phyloP scores from a whole-genome alignment of 2,797 vertebrate genomes.

The Liparis tanakae region DNA sequence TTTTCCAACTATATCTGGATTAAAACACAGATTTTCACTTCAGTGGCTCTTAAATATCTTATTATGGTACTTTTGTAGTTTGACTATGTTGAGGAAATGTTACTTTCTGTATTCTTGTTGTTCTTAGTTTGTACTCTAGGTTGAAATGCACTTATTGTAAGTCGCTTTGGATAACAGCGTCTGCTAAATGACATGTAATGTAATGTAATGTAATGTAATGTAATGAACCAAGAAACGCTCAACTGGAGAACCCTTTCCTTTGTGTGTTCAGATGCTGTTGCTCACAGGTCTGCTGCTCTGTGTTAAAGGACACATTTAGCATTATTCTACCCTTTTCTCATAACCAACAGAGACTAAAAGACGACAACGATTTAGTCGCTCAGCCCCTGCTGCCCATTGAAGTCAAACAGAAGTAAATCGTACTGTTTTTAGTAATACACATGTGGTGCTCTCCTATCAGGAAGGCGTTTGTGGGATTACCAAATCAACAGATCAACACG shows the following conservation, averaged over 20 bases:
- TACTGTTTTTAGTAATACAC: not conserved
- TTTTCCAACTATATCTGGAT: no score
- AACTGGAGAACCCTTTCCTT: constrained; percentile 3
- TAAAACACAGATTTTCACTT: no score
- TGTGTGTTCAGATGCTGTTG: not conserved
- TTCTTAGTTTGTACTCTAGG: no score
- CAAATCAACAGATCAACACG: not conserved
- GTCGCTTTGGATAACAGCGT: no score
- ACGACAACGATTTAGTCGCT: not conserved
- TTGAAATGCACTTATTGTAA: no score
- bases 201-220: no score
- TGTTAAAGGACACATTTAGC: not conserved
- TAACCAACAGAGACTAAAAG: not conserved
- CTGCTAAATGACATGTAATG: no score
- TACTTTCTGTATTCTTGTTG: no score
- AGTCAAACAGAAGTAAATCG: not conserved
- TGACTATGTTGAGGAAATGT: no score
- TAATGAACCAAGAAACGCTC: not conserved
- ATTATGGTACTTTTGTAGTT: no score
- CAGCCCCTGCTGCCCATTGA: not conserved
- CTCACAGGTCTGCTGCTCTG: not conserved
- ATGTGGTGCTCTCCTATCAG: not conserved
- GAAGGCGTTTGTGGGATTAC: not conserved
- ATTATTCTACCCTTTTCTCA: not conserved
- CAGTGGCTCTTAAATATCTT: no score